A percentile compares a stretch with the other conserved stretches of the same genome.
Conservation (phyloP, 1,140 invertebrate species). For the Chelonus insularis region DNA sequence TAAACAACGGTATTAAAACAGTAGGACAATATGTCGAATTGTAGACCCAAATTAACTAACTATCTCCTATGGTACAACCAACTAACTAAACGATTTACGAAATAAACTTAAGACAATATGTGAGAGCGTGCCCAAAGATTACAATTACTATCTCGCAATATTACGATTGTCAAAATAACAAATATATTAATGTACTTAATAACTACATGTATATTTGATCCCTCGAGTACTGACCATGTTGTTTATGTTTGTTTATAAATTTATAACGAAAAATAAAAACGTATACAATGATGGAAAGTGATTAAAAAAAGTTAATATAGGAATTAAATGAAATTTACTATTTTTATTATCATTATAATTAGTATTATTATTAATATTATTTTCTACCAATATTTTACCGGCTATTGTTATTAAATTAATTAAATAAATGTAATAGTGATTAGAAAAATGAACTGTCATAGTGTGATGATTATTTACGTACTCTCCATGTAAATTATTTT, state of each 20-base stretch:
- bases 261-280: conserved; percentile 23
- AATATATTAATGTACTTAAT: conserved; percentile 43
- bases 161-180: conserved; percentile 2
- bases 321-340: too few relatives aligned
- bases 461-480: too few relatives aligned
- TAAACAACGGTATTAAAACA: too few relatives aligned
- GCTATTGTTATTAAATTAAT: too few relatives aligned
- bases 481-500: too few relatives aligned
- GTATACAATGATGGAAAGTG: not conserved
- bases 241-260: conserved; percentile 50
- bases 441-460: too few relatives aligned
- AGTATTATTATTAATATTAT: too few relatives aligned
- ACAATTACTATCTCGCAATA: conserved; percentile 18
- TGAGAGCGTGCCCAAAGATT: conserved; percentile 29
- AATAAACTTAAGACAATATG: conserved; percentile 33
- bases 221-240: conserved; percentile 47
- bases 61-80: not conserved
- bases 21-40: conserved; percentile 11
- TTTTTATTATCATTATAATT: too few relatives aligned
- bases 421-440: too few relatives aligned
- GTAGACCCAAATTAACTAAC: conserved; percentile 11
- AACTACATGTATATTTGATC: conserved; percentile 40
- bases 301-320: too few relatives aligned
- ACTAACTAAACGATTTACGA: not conserved
- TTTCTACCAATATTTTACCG: too few relatives aligned